phyloP scores from a whole-genome alignment of 1,140 invertebrate genomes.

The Plodia interpunctella region DNA sequence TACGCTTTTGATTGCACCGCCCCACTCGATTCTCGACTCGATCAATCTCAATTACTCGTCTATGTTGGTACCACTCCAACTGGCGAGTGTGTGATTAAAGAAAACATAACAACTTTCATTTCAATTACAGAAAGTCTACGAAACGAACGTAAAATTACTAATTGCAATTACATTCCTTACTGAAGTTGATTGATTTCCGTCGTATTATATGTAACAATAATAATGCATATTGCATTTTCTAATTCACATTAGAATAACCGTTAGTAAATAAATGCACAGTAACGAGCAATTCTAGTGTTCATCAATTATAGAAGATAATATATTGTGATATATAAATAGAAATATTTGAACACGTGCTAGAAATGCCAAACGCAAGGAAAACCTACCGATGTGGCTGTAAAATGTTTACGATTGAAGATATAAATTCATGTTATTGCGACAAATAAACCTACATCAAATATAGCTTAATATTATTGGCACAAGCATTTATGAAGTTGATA shows the following conservation, averaged over 20 bases:
- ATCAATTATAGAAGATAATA: conserved; percentile 26
- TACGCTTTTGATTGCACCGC: conserved; percentile 74
- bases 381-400: conserved; percentile 35
- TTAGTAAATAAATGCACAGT: conserved; percentile 11
- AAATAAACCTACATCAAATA: conserved; percentile 34
- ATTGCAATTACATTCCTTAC: conserved; percentile 8
- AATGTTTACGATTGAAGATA: conserved; percentile 54
- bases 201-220: conserved; percentile 1
- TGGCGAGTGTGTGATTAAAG: conserved; percentile 14
- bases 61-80: conserved; percentile 45
- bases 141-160: conserved; percentile 31
- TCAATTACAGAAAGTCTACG: background rate
- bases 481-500: too few species aligned
- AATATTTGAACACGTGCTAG: conserved; percentile 28
- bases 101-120: background rate
- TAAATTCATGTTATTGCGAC: conserved; percentile 49
- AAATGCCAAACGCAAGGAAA: conserved; percentile 32
- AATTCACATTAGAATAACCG: background rate
- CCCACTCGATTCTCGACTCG: conserved; percentile 61
- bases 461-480: conserved; percentile 9
- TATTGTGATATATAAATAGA: conserved; percentile 26
- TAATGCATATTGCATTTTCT: background rate
- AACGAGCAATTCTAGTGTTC: conserved; percentile 17
- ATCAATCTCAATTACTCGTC: conserved; percentile 68
- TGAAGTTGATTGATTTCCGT: conserved; percentile 3